These are phyloP conservation scores for Labeo catla DNA, from an alignment of 2,113 vertebrate species.

Conservation along the genomic window DNA sequence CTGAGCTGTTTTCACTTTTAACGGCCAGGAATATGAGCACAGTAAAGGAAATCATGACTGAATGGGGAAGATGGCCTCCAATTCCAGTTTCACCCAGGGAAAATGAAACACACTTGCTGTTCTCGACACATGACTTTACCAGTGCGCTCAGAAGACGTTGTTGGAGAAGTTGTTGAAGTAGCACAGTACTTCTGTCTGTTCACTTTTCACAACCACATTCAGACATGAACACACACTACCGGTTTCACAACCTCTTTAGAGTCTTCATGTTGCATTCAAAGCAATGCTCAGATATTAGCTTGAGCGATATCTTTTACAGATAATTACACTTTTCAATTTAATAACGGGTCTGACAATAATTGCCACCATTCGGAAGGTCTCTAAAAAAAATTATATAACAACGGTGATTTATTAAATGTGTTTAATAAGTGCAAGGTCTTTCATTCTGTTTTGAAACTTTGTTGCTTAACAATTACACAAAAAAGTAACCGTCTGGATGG, in stretches of 20 bases:
- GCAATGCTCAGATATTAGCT: neutral
- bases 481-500: too few species aligned
- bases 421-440: neutral
- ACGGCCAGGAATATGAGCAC: neutral
- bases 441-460: neutral
- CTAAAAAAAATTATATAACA: neutral
- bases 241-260: neutral
- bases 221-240: neutral
- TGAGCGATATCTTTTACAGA: neutral
- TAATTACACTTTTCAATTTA: neutral
- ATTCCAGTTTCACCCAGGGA: neutral
- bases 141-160: slow-evolving; percentile 19
- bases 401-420: neutral
- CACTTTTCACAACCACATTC: slow-evolving; percentile 1
- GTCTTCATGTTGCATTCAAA: neutral
- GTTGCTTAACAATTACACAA: too few species aligned
- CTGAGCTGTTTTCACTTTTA: neutral
- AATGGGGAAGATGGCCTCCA: neutral
- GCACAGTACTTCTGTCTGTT: neutral
- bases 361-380: neutral
- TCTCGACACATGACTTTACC: slow-evolving; percentile 14
- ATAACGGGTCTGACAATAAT: neutral
- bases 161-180: neutral
- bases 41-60: neutral
- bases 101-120: neutral